Evolutionary conservation across 1,140 invertebrate species (phyloP), one percentile per base, ranked within the genome.

Genomic region (Pseudomyrmex gracilis): DNA sequence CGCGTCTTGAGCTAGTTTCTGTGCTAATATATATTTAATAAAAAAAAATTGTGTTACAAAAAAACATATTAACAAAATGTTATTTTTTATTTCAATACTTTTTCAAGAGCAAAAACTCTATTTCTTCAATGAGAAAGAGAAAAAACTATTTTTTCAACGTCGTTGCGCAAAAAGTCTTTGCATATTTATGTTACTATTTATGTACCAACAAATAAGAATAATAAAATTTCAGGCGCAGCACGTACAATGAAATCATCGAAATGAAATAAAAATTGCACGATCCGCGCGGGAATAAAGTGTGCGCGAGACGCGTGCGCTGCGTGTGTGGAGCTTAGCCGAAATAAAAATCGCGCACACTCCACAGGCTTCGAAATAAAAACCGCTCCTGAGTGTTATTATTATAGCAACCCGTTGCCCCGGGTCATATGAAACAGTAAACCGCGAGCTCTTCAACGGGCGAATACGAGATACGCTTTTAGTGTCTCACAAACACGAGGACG

Each of bases 381-480:
- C 53, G 53, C 45, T 58, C 71, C 66, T 80, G 71, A 80, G 76
- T 80, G 66, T 80, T 71, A 71, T 45, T 47, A 58, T 80, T 58
- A 58, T 58, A 70, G 66, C 76, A 45, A 64, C 70, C 51, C 73
- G 43, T 61, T 17, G 17, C 73, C 9, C 20, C 64, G 10, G 24
- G 53, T 53, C 64, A 47, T 70, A 70, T 71, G 76, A 80, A 80
- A 80, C 55, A 43, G 76, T 80, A 80, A 71, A 80, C 76, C 76
- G 64, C 9, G 47, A 20, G 34, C 34, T 34, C 53, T 70, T 57
- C 51, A 53, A 34, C 34, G 34, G 34, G 51, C 76, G 66, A 57
- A 80, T 70, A 78, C 66, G 64, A 78, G 68, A 78, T 70, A 66
- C 43, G 66, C 76, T 80, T 70, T 80, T 71, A 80, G 66, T 58